phyloP scores from a whole-genome alignment of 2,113 vertebrate species.

The Psilopogon haemacephalus region DNA sequence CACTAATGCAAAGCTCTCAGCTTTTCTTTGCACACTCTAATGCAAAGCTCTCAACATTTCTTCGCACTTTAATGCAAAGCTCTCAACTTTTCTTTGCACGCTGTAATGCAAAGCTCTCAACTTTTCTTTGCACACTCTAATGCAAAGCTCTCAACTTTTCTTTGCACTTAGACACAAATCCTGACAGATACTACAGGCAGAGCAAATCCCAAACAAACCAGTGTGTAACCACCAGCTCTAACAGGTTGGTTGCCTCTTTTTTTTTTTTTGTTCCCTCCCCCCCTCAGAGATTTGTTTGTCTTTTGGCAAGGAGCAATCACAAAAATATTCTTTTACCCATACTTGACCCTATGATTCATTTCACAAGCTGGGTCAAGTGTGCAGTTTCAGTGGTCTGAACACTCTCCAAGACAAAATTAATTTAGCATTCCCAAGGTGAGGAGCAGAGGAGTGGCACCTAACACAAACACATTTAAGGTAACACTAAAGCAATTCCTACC shows the following conservation, averaged over 20 bases:
- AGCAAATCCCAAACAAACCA: constrained; percentile 35
- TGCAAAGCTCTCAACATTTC: not conserved
- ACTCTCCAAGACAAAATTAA: constrained; percentile 56
- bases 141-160: not conserved
- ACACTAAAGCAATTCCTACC: constrained; percentile 14
- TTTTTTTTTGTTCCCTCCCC: too few relatives aligned
- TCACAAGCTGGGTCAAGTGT: constrained; percentile 71
- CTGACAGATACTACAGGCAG: not conserved
- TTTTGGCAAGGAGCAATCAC: constrained; percentile 63
- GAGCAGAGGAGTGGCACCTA: constrained; percentile 50
- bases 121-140: too few relatives aligned
- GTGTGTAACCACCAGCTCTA: constrained; percentile 46
- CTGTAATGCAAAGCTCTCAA: not conserved
- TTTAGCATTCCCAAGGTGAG: constrained; percentile 67
- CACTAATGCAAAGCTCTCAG: not conserved
- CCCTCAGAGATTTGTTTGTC: constrained; percentile 55
- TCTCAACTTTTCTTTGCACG: too few relatives aligned
- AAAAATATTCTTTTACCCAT: constrained; percentile 71
- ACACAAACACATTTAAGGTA: constrained; percentile 50
- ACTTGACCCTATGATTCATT: constrained; percentile 72
- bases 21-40: too few relatives aligned
- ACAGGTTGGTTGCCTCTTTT: constrained; percentile 38
- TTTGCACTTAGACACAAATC: not conserved
- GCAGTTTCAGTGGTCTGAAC: constrained; percentile 68
- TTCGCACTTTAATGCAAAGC: not conserved